A percentile compares a stretch with the other conserved stretches of the same genome.
Conservation (phyloP, 2,113 vertebrate species). For the Bothrops jararaca region DNA sequence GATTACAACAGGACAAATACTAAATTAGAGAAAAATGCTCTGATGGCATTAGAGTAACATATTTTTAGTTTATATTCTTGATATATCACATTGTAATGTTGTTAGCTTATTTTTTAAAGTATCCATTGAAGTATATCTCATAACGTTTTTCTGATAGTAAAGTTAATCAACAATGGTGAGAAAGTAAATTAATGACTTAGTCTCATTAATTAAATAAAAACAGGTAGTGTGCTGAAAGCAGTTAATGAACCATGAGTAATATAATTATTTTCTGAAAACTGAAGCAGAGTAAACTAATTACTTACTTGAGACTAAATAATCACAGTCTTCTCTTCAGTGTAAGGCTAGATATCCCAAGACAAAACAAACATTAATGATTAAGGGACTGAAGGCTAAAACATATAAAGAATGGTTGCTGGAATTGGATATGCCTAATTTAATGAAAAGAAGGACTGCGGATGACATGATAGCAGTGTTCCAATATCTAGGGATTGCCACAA, state of each 20-base stretch:
- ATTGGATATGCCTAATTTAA: too few relatives aligned
- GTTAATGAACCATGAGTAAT: slow-evolving; percentile 62
- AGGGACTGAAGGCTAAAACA: too few relatives aligned
- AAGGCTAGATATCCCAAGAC: slow-evolving; percentile 42
- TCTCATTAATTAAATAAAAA: slow-evolving; percentile 65
- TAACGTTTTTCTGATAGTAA: slow-evolving; percentile 61
- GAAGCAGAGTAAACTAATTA: slow-evolving; percentile 61
- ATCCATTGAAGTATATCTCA: slow-evolving; percentile 39
- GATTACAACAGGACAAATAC: neutral
- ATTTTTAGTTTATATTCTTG: neutral
- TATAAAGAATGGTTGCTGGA: too few relatives aligned
- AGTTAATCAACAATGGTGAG: slow-evolving; percentile 63
- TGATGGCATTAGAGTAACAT: neutral
- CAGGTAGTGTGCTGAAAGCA: slow-evolving; percentile 62
- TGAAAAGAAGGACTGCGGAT: too few relatives aligned
- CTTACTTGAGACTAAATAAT: slow-evolving; percentile 66
- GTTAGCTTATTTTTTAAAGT: neutral
- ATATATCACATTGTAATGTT: neutral
- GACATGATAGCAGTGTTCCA: too few relatives aligned
- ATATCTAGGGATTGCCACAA: too few relatives aligned
- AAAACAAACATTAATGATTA: slow-evolving; percentile 11
- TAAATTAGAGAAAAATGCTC: neutral
- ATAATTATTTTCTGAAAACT: slow-evolving; percentile 66
- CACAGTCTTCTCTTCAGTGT: slow-evolving; percentile 45
- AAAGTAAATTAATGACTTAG: slow-evolving; percentile 59